A percentile compares a stretch with the other conserved stretches of the same genome.
phyloP scores from a whole-genome alignment of 2,797 vertebrate species.

The Lycodopsis pacificus region DNA sequence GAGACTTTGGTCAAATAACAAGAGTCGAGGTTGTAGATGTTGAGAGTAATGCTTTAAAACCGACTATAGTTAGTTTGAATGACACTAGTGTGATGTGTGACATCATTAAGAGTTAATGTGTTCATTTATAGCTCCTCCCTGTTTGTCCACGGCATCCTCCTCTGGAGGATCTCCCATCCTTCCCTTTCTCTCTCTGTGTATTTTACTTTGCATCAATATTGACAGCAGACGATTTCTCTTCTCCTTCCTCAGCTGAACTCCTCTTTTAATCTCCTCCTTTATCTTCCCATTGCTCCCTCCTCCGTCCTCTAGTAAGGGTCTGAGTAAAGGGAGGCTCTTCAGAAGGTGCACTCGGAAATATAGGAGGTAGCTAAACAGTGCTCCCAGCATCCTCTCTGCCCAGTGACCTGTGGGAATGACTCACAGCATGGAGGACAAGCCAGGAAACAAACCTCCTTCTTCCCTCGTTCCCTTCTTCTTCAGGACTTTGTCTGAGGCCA shows the following conservation, averaged over 20 bases:
- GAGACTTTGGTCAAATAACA: background rate
- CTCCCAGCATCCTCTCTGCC: conserved; percentile 73
- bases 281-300: conserved; percentile 82
- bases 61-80: background rate
- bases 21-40: background rate
- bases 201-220: conserved; percentile 38
- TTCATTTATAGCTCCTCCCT: background rate
- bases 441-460: conserved; percentile 8
- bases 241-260: conserved; percentile 33
- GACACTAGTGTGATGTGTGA: background rate
- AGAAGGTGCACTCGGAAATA: conserved; percentile 93
- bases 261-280: conserved; percentile 65
- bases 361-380: conserved; percentile 86
- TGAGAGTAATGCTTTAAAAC: background rate
- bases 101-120: conserved; percentile 12
- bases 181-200: background rate
- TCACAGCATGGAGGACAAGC: conserved; percentile 86
- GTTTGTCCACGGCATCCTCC: conserved; percentile 9
- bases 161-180: background rate
- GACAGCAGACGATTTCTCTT: conserved; percentile 35
- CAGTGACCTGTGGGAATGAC: conserved; percentile 86
- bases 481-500: conserved; percentile 23
- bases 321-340: conserved; percentile 97
- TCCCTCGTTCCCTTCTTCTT: background rate
- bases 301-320: conserved; percentile 89